Evolutionary conservation across 2,888 invertebrate genomes (phyloP), one percentile per base, ranked within the genome.

Genomic region (Dione juno): DNA sequence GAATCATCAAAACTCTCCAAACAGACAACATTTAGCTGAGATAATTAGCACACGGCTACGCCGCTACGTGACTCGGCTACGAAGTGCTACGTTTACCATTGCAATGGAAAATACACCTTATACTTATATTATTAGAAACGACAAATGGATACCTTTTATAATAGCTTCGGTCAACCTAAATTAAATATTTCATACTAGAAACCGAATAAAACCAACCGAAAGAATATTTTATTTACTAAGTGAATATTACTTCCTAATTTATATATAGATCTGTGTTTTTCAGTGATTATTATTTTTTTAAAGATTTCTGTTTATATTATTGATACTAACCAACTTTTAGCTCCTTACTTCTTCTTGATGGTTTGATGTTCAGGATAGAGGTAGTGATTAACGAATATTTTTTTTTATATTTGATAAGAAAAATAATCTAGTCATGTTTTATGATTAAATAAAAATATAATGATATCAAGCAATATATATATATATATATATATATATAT

Each of bases 11-110:
- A 67, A 43, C 41, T 37, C 35, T 14, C 35, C 45, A 59, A 67
- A 67, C 35, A 52, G 21, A 45, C 65, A 63, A 54, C 45, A 63
- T 68, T 28, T 54, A 63, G 28, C 19, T 21, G 21, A 61, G 54
- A 63, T 45, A 69, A 69, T 69, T 54, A 69, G 68, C 63, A 54
- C 54, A 63, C 45, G 35, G 68, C 63, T 64, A 69, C 68, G 63
- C 37, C 11, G 68, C 68, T 69, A 69, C 68, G 68, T 69, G 63
- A 69, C 45, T 21, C 45, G 43, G n/a, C 48, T 69, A 69, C 68
- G 43, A 64, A 69, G 35, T 54, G 68, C 63, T 69, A 69, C 68
- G 45, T 43, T n/a, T 28, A 41, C 11, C 19, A 40, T 40, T 37
- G 16, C 19, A 64, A 37, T 48, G 61, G 45, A 61, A 61, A 35